phyloP scores from a whole-genome alignment of 2,888 invertebrate genomes.

The Heteromurus nitidus region DNA sequence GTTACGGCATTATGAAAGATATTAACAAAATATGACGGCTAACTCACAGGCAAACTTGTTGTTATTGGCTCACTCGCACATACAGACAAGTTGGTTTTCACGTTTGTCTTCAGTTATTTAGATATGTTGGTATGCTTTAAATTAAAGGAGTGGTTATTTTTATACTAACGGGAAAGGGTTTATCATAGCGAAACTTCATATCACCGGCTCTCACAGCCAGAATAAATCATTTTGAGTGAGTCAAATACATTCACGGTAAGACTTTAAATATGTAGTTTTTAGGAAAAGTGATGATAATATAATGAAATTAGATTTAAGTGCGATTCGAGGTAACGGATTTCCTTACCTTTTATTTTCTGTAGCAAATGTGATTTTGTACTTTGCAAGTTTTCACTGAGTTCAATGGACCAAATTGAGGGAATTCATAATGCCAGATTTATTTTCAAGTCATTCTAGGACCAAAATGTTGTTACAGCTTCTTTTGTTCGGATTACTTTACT shows the following conservation, averaged over 20 bases:
- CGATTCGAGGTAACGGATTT: constrained; percentile 43
- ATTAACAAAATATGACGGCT: neutral
- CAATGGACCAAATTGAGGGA: constrained; percentile 50
- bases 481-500: too few species aligned
- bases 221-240: too few species aligned
- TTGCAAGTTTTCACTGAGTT: constrained; percentile 29
- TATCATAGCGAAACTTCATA: neutral
- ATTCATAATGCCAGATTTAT: constrained; percentile 5
- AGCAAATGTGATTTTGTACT: constrained; percentile 20
- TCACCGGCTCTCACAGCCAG: too few species aligned
- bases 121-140: too few species aligned
- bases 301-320: constrained; percentile 32
- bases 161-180: neutral
- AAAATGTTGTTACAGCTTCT: neutral
- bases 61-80: too few species aligned
- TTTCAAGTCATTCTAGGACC: neutral
- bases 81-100: too few species aligned
- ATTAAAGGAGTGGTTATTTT: constrained; percentile 4
- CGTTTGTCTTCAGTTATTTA: too few species aligned
- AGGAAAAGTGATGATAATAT: constrained; percentile 9
- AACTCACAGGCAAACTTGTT: neutral
- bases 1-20: neutral
- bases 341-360: constrained; percentile 16
- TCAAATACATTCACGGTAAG: too few species aligned
- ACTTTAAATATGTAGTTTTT: neutral